Base-by-base conservation (phyloP, 2,888 invertebrate species). In the Ceraclea dissimilis region DNA sequence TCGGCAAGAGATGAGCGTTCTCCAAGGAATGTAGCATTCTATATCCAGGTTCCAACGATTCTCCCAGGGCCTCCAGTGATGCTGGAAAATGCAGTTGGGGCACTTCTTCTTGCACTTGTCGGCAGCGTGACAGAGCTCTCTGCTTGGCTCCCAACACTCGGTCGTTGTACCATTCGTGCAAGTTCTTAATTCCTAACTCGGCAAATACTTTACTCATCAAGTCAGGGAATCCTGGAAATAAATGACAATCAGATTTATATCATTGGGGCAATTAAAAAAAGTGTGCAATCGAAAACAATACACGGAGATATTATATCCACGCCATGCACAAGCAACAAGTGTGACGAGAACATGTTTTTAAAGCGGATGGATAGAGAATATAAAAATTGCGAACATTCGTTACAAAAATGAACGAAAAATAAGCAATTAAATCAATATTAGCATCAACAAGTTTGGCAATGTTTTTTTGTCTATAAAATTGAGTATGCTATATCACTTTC, bases 21-120 rank as follows among this genome's bases (percentile, higher is more conserved):
- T 83, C 83, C 52, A 83, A 69, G 60, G 79, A 83, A 52, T 83
- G 82, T 57, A 81, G 70, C 83, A 83, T 83, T 69, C 83, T 82
- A 65, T 82, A 83, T 1, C 83, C 83, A 31, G 83, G 80, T 64
- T 82, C 82, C 31, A 83, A 69, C 10, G 82, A 81, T 51, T 79
- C 79, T 54, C 77, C 79, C 0, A 76, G 70, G 10, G 74, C 76
- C 64, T 76, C 77, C 33, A 78, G 64, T 1, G 73, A 78, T 17
- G 77, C 76, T 0, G 79, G 78, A 55, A 79, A 79, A 64, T 79
- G 79, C 51, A 79, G 65, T 61, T 79, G 78, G 0, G 79, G 79
- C 0, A 79, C 76, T 73, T 78, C 59, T 68, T 66, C 63, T 17
- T 62, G 62, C 52, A 66, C 67, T 39, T 68, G 63, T 39, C 70